phyloP scores from a whole-genome alignment of 1,140 invertebrate species.

The Wasmannia auropunctata region DNA sequence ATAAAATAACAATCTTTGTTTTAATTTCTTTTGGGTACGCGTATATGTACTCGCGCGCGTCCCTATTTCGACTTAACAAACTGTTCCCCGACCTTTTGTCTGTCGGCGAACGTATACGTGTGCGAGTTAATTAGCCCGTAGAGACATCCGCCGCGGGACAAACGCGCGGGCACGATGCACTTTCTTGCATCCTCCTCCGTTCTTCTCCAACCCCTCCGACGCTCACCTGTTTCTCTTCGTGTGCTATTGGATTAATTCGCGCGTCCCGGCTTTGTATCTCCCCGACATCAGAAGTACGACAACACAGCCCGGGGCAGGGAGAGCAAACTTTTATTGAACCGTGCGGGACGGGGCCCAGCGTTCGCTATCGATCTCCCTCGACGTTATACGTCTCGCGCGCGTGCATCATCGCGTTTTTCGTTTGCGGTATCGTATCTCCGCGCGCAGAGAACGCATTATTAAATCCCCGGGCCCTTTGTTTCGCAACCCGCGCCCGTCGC shows the following conservation, averaged over 20 bases:
- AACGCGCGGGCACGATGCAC: background rate
- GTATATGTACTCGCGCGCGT: background rate
- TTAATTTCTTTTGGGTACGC: background rate
- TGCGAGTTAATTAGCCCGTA: conserved; percentile 23
- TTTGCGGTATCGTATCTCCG: background rate
- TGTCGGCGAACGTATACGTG: background rate
- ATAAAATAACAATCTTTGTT: background rate
- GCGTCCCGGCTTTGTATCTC: conserved; percentile 21
- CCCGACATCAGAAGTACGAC: conserved; percentile 21
- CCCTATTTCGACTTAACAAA: conserved; percentile 2
- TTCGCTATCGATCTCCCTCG: background rate
- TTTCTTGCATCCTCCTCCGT: background rate
- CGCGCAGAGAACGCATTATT: conserved; percentile 45
- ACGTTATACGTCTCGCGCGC: conserved; percentile 13
- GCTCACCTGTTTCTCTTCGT: background rate
- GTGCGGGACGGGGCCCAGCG: background rate
- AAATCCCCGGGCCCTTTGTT: conserved; percentile 41
- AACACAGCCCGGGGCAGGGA: conserved; percentile 2
- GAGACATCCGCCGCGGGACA: conserved; percentile 28
- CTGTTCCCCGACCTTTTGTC: background rate
- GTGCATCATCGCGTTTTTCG: conserved; percentile 3
- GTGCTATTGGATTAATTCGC: conserved; percentile 36
- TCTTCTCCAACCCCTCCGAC: no score
- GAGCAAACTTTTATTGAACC: conserved; percentile 49
- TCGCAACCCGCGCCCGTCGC: background rate